phyloP scores from a whole-genome alignment of 2,113 vertebrate genomes.

The Macroglossus sobrinus region DNA sequence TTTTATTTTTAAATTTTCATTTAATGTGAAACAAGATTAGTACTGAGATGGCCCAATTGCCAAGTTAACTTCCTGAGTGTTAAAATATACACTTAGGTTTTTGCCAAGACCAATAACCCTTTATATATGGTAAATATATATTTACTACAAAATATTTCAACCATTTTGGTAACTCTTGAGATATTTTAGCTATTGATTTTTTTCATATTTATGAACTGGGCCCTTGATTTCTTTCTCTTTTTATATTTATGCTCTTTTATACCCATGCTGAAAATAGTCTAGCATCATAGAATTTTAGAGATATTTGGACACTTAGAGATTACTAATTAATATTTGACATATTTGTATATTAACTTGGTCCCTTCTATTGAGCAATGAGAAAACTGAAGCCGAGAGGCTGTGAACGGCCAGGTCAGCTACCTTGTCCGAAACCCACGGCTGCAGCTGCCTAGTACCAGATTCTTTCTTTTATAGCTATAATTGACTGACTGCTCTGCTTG shows the following conservation, averaged over 20 bases:
- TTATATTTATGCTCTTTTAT: not conserved
- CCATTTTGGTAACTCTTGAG: not conserved
- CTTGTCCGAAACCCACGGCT: not conserved
- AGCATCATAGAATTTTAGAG: not conserved
- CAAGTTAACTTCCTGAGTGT: not conserved
- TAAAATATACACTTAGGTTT: not conserved
- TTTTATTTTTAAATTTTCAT: slow-evolving; percentile 5
- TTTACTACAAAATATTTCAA: not conserved
- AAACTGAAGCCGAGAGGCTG: not conserved
- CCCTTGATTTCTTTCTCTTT: slow-evolving; percentile 16
- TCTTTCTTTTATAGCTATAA: not conserved
- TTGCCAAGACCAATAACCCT: not conserved
- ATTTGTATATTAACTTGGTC: not conserved
- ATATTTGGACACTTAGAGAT: not conserved
- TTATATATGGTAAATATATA: too few species aligned
- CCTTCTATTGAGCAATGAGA: not conserved
- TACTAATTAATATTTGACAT: not conserved
- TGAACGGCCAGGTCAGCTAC: not conserved
- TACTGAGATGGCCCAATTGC: not conserved
- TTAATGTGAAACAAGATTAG: not conserved
- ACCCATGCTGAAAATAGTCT: not conserved
- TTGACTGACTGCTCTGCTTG: not conserved
- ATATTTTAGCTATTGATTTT: slow-evolving; percentile 6
- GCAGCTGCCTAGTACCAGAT: not conserved
- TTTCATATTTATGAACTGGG: not conserved